These are phyloP conservation scores for Halictus rubicundus DNA, from an alignment of 1,140 invertebrate species.

Conservation along the genomic window DNA sequence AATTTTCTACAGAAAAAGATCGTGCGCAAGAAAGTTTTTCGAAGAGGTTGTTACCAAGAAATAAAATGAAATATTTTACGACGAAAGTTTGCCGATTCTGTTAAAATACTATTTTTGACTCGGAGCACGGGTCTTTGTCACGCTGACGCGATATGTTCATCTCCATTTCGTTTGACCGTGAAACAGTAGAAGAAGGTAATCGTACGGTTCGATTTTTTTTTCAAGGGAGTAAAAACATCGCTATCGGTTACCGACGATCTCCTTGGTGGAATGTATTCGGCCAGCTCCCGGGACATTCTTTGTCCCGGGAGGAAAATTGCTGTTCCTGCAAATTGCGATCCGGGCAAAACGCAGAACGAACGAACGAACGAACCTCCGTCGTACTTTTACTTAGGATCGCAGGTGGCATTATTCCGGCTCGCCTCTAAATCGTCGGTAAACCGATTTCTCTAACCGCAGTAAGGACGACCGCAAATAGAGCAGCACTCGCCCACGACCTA, in stretches of 20 bases:
- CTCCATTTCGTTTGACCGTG: too few species aligned
- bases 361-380: background rate
- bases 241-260: background rate
- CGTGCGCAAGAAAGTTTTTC: too few species aligned
- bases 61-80: too few species aligned
- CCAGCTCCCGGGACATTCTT: background rate
- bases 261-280: background rate
- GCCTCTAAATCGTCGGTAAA: constrained; percentile 22
- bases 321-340: background rate
- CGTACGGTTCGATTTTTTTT: background rate
- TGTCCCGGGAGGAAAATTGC: background rate
- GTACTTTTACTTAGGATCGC: constrained; percentile 40
- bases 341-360: constrained; percentile 10
- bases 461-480: constrained; percentile 39
- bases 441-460: constrained; percentile 45
- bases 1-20: too few species aligned
- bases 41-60: too few species aligned
- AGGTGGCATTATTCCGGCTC: constrained; percentile 11
- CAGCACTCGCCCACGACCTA: background rate
- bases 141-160: too few species aligned
- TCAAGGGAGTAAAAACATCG: background rate
- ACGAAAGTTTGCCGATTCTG: too few species aligned
- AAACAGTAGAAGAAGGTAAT: background rate
- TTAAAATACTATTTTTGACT: background rate
- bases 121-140: too few species aligned